Evolutionary conservation across 2,797 vertebrate genomes (phyloP).

Genomic region (Okamejei kenojei): DNA sequence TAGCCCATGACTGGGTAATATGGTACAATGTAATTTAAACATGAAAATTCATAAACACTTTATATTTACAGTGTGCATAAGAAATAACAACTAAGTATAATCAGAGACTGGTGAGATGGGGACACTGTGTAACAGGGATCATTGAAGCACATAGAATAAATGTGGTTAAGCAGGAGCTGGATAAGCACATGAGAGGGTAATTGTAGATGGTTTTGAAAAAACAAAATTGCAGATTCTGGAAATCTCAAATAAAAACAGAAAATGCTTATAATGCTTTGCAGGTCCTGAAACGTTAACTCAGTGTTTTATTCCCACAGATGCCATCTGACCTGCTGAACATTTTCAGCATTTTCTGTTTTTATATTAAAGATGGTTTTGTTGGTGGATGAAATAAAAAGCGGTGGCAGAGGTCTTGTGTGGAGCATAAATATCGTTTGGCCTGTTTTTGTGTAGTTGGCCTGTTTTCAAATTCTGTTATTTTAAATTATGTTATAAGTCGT

Average conservation of each 20-base stretch:
- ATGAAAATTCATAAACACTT: not conserved
- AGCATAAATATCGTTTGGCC: not conserved
- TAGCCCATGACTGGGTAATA: too few relatives aligned
- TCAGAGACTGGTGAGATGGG: not conserved
- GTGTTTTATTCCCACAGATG: too few relatives aligned
- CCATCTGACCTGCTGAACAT: too few relatives aligned
- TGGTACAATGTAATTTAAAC: not conserved
- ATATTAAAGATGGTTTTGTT: not conserved
- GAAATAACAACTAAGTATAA: not conserved
- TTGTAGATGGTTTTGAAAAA: too few relatives aligned
- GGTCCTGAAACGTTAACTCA: too few relatives aligned
- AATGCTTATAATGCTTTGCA: too few relatives aligned
- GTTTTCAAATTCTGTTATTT: not conserved
- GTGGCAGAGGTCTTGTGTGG: not conserved
- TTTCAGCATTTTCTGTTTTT: too few relatives aligned
- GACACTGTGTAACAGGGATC: not conserved
- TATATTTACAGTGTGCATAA: not conserved
- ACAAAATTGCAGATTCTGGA: too few relatives aligned
- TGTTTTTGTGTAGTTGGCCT: not conserved
- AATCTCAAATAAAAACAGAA: too few relatives aligned
- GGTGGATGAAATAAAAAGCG: not conserved
- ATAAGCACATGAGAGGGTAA: not conserved
- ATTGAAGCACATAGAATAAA: not conserved
- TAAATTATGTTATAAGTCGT: not conserved
- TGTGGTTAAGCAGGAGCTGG: not conserved